A percentile compares a stretch with the other conserved stretches of the same genome.
These are phyloP conservation scores for Hylomyscus alleni DNA, from an alignment of 2,797 vertebrate species.

Conservation along the genomic window DNA sequence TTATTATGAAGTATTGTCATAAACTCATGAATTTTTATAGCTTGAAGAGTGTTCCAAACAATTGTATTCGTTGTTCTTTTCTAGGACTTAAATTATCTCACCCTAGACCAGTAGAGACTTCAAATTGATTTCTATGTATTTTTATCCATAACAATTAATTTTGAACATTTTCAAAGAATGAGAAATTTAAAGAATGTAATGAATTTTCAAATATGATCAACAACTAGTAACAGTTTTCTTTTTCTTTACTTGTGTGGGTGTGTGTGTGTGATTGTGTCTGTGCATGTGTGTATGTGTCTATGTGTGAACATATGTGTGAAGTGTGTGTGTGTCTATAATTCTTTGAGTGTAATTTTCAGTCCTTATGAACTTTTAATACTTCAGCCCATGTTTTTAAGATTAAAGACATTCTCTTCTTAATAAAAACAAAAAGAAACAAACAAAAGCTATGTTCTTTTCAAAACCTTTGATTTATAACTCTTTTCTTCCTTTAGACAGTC, in stretches of 20 bases:
- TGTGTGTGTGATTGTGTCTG: background rate
- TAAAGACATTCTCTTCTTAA: background rate
- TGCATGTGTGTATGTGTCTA: background rate
- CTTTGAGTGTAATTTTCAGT: constrained; percentile 12
- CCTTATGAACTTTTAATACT: constrained; percentile 5
- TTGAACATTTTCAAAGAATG: constrained; percentile 5
- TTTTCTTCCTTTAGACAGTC: background rate
- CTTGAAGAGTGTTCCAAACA: background rate
- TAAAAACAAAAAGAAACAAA: background rate
- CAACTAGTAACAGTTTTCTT: background rate
- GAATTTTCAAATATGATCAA: background rate
- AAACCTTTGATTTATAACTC: background rate
- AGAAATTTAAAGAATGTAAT: constrained; percentile 17
- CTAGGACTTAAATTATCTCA: constrained; percentile 1
- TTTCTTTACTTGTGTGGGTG: background rate
- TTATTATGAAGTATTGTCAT: background rate
- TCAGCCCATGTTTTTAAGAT: background rate
- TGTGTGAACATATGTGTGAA: background rate
- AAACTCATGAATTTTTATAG: constrained; percentile 48
- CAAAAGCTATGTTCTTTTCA: background rate
- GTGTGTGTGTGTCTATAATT: background rate
- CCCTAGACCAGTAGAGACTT: background rate
- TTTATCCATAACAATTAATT: constrained; percentile 41
- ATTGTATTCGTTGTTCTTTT: constrained; percentile 35
- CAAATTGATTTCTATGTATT: constrained; percentile 46